Evolutionary conservation across 2,797 vertebrate genomes (phyloP), one percentile per base, ranked within the genome.

Genomic region (Brachymystax lenok): DNA sequence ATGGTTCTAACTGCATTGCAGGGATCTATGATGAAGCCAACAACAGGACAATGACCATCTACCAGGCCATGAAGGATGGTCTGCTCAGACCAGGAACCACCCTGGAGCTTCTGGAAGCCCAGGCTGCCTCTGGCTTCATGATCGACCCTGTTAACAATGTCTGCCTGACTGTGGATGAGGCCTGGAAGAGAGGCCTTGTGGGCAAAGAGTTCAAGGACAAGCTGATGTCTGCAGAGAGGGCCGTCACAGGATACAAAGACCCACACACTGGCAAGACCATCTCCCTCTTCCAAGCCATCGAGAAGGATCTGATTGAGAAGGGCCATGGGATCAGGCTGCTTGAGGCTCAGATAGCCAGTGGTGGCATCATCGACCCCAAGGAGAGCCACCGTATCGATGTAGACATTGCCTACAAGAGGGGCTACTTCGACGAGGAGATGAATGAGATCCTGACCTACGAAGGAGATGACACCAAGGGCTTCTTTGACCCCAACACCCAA

Each of bases 401-500:
- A 0, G 87, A 94, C 74, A 93, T 95, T 0, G 98, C 98, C 0
- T 99, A 98, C 88, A 95, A 94, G 85, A 96, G 94, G 76, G 98
- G 97, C 59, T 99, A 97, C 88, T 99, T 99, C 86, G 96, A 97
- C 35, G 76, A 95, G 85, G 96, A 97, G 83, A 95, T 99, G 93
- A 99, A 96, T 85, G 95, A 96, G 64, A 98, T 99, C 81, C 93
- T 99, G 27, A 91, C 91, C 0, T 97, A 99, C 72, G 97, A 98
- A 46, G 96, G 94, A 3, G 98, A 99, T 80, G 97, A 99, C 79
- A 98, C 98, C 16, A 99, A 98, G 86, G 98, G 98, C 1, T 99
- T 99, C 90, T 99, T 99, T 83, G 98, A 99, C 88, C 98, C 98
- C 6, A 99, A 98, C 89, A 99, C 97, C 33, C 96, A 99, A 81